Base-by-base conservation (phyloP, 2,888 invertebrate species). In the Caradrina kadenii region DNA sequence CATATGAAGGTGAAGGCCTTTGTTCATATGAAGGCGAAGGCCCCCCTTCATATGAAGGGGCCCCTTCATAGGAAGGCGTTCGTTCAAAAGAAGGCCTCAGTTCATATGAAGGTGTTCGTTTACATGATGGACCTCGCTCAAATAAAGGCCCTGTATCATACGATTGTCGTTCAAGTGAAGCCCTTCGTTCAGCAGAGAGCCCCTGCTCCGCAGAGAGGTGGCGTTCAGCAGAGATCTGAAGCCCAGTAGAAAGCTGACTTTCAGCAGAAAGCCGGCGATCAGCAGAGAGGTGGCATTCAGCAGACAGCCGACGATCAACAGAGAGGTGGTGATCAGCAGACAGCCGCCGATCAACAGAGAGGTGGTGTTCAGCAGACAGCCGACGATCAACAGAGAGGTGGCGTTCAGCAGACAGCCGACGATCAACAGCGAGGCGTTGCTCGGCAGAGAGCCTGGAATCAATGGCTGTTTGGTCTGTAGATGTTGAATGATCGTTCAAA, bases 391-490 rank as follows among this genome's bases (percentile, higher is more conserved):
- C 17, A 10, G 31, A 31, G 8, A 22, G 10, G 7, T 0, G 6
- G 4, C 17, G 52, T 52, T 66, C 64, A 6, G 1, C 8, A 13
- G 65, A 64, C 1, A 26, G 26, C 22, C 26, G 19, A 7, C 39
- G 31, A 52, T 73, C 66, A 7, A n/a, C 21, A 53, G 76, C 67
- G 1, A 26, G 15, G 5, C 55, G 58, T 0, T 48, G 63, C 31
- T 69, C 66, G 15, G 52, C 49, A 11, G 72, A 35, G 1, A 22
- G 50, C 17, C 53, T 45, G 7, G 11, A 62, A 31, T 73, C 71
- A 53, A 55, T 61, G 2, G 55, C 21, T 21, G 60, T 31, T 50
- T 65, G 71, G 59, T 73, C 73, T 17, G 39, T 19, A 52, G 69
- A n/a, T 48, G 45, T 8, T 3, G 52, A 52, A 49, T 63, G 68